Evolutionary conservation across 2,797 vertebrate genomes (phyloP), one percentile per base, ranked within the genome.

Genomic region (Lithobates sylvaticus): DNA sequence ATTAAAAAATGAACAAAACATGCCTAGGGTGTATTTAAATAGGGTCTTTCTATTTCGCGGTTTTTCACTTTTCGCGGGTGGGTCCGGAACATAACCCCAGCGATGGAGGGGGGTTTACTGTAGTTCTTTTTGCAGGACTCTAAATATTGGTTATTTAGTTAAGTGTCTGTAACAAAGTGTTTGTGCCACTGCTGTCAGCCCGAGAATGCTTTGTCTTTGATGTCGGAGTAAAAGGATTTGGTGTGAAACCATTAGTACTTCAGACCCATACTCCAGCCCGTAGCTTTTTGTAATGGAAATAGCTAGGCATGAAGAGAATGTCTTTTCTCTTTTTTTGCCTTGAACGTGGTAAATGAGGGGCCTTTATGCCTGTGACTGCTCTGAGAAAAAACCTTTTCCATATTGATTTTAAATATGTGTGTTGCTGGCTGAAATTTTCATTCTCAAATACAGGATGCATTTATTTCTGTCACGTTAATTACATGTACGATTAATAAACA

Each of bases 271-370:
- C 29, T 26, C 79, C 67, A 15, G n/a, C 42, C 74, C 79, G 26
- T 75, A 2, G 21, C 85, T 78, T 70, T 74, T 81, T 86, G 78
- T 86, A 72, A 86, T 81, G 78, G 65, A 70, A 76, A 81, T 86
- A 26, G 72, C 34, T 70, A 83, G 86, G 76, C 5, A 26, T 12
- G 73, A 9, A 79, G 76, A 32, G 42, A 34, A 81, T 89, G 84
- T 34, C 27, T 77, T 68, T 79, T 88, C 88, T 39, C 42, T 67
- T 88, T 23, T 12, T 32, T 36, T 84, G 1, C 23, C 87, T 83
- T 89, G 76, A 83, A 81, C 81, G 78, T 86, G 67, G 76, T 85
- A 88, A 88, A 70, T 81, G 86, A 71, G 73, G 42, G 83, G n/a
- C 70, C 88, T 90, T 86, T 77, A 69, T 82, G 36, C 13, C n/a